Evolutionary conservation across 1,140 invertebrate genomes (phyloP), one percentile per base, ranked within the genome.

Genomic region (Aphaenogaster rudis): DNA sequence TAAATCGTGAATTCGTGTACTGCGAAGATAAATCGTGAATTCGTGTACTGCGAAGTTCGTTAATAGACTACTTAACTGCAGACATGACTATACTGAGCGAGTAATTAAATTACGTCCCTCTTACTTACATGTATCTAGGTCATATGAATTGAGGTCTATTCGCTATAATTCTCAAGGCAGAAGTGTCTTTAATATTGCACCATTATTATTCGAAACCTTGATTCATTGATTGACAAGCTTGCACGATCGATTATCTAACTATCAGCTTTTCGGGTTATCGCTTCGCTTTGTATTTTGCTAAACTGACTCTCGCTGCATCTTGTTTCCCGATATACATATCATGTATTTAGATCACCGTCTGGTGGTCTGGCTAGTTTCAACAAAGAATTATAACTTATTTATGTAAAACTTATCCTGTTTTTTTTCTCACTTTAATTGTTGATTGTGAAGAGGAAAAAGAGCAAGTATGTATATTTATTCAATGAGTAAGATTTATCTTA

Each of bases 71-170:
- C 36, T 76, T 84, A 50, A 61, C 28, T 28, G 13, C 42, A 45
- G 57, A 7, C 69, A 3, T 11, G 69, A 50, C 54, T 36, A 17
- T 33, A 36, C 3, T 42, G 45, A 81, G 69, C 42, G 69, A 48
- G 54, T 76, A 82, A 84, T 84, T 74, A 84, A 84, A 84, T 84
- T 84, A 84, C 71, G 69, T 45, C 33, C 21, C 54, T 74, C 33
- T 72, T 54, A 54, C 61, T 42, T n/a, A 42, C 52, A 61, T 84
- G 50, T 7, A 81, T 84, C 69, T 84, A 74, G 80, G 80, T 82
- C 80, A 82, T 48, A 13, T 8, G 80, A 69, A 82, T 59, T 74
- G 80, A 84, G 54, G 52, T 28, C 69, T 76, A 76, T 54, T 74
- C 28, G 42, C 54, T 28, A 13, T 50, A 50, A 21, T 61, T 74